These are phyloP conservation scores for Arrhopalites spinosus DNA, from an alignment of 2,888 invertebrate species.

Conservation along the genomic window DNA sequence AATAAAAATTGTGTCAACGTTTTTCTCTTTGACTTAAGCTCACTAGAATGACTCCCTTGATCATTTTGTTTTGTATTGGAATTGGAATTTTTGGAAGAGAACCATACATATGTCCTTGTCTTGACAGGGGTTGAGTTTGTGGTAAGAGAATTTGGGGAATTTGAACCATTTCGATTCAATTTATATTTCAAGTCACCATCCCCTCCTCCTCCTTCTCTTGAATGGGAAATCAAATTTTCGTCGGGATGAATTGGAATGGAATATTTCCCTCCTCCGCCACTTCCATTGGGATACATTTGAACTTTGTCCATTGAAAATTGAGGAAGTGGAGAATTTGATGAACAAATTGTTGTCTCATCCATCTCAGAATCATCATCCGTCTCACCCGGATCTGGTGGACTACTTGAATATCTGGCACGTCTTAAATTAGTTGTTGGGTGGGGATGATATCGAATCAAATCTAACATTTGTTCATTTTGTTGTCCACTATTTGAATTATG, in stretches of 20 bases:
- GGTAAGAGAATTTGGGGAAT: conserved; percentile 13
- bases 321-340: not conserved
- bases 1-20: conserved; percentile 12
- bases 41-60: conserved; percentile 5
- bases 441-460: conserved; percentile 21
- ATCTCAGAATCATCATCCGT: conserved; percentile 21
- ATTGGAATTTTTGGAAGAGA: conserved; percentile 15
- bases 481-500: no score
- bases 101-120: conserved; percentile 10
- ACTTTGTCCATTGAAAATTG: not conserved
- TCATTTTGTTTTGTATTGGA: not conserved
- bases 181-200: not conserved
- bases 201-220: not conserved
- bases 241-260: conserved; percentile 20
- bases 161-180: conserved; percentile 27
- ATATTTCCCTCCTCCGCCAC: conserved; percentile 11
- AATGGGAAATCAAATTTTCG: not conserved
- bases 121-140: not conserved
- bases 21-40: conserved; percentile 18
- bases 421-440: not conserved
- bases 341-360: not conserved
- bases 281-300: conserved; percentile 18
- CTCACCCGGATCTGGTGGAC: conserved; percentile 6
- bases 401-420: not conserved
- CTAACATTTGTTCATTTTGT: conserved; percentile 10